phyloP scores from a whole-genome alignment of 2,888 invertebrate species.

The Panopea generosa region DNA sequence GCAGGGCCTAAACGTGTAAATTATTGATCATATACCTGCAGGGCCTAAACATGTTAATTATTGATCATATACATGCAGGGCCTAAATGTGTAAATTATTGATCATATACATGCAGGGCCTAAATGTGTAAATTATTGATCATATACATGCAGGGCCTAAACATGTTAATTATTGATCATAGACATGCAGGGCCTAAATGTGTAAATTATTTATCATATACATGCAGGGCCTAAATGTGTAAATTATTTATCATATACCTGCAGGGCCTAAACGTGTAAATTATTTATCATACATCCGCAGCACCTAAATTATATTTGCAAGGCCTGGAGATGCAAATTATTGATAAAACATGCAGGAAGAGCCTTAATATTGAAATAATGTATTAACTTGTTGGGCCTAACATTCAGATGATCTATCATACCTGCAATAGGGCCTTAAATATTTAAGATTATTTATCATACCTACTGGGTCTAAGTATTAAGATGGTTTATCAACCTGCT shows the following conservation, averaged over 20 bases:
- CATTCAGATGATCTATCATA: no score
- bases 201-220: conserved; percentile 3
- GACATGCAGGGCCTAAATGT: conserved; percentile 34
- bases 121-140: neutral
- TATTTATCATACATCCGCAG: neutral
- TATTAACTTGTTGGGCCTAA: conserved; percentile 55
- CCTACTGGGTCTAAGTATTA: no score
- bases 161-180: no score
- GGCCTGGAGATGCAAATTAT: conserved; percentile 3
- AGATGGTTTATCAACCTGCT: no score
- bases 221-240: no score
- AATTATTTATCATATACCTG: conserved; percentile 57
- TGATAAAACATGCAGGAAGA: conserved; percentile 5
- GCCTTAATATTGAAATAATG: no score
- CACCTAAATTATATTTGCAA: conserved; percentile 53
- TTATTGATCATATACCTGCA: conserved; percentile 56
- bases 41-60: conserved; percentile 6
- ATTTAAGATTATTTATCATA: no score
- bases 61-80: conserved; percentile 4
- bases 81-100: no score
- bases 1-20: no score
- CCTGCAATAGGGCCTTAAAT: no score
- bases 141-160: no score
- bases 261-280: conserved; percentile 17
- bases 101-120: conserved; percentile 46